Evolutionary conservation across 2,113 vertebrate species (phyloP).

Genomic region (Calonectris borealis): DNA sequence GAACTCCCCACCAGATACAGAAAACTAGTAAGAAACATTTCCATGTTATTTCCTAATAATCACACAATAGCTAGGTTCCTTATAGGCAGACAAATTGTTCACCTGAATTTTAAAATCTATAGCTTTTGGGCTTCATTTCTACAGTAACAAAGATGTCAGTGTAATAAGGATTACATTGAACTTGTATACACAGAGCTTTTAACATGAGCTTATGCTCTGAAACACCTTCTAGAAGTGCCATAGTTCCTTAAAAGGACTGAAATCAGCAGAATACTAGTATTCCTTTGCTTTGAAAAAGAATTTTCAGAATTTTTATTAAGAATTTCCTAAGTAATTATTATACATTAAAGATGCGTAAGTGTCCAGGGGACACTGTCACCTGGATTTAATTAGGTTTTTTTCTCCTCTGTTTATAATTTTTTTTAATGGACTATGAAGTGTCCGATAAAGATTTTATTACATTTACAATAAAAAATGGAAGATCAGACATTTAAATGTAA

Average conservation of each 20-base stretch:
- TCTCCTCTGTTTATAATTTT: background rate
- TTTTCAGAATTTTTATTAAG: background rate
- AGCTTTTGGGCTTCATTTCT: background rate
- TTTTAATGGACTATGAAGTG: background rate
- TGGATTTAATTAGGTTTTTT: background rate
- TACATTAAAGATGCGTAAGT: background rate
- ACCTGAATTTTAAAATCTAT: background rate
- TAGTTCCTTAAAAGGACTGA: background rate
- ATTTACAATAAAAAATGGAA: background rate
- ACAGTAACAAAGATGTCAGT: background rate
- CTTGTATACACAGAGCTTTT: background rate
- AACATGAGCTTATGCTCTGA: background rate
- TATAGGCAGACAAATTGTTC: background rate
- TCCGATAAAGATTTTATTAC: background rate
- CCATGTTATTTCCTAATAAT: background rate
- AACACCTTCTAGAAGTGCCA: background rate
- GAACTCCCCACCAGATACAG: background rate
- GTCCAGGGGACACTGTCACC: background rate
- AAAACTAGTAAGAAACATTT: background rate
- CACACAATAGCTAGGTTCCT: background rate
- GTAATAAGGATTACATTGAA: background rate
- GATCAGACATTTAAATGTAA: background rate
- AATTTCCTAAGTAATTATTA: background rate
- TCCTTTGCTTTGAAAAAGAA: background rate
- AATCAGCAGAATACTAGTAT: background rate